Conservation (phyloP, 2,797 vertebrate species). For the Otolemur crassicaudatus region DNA sequence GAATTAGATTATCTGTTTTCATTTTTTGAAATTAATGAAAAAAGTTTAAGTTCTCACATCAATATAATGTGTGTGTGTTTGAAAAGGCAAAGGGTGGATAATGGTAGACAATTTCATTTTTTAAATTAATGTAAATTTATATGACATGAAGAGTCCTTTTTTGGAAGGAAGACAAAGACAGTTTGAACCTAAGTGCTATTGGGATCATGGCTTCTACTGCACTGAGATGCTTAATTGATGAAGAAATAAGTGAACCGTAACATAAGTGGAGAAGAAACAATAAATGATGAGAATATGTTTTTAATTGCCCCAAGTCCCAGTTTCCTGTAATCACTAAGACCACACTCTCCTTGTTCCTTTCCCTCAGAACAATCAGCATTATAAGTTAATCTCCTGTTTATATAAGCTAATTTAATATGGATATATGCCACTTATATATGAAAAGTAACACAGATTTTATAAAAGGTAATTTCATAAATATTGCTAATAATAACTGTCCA, state of each 20-base stretch:
- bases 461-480: background rate
- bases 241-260: background rate
- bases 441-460: background rate
- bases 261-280: background rate
- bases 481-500: background rate
- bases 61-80: background rate
- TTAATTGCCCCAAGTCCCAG: background rate
- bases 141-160: background rate
- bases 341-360: background rate
- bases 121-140: background rate
- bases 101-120: background rate
- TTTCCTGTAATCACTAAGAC: background rate
- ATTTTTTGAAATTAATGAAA: background rate
- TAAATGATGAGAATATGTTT: background rate
- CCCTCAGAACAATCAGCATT: background rate
- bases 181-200: background rate
- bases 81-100: background rate
- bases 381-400: background rate
- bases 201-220: background rate
- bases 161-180: background rate
- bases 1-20: background rate
- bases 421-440: background rate
- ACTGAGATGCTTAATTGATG: background rate
- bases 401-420: background rate
- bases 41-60: no score